Conservation (phyloP, 2,797 vertebrate genomes). For the Lepilemur ruficaudatus region DNA sequence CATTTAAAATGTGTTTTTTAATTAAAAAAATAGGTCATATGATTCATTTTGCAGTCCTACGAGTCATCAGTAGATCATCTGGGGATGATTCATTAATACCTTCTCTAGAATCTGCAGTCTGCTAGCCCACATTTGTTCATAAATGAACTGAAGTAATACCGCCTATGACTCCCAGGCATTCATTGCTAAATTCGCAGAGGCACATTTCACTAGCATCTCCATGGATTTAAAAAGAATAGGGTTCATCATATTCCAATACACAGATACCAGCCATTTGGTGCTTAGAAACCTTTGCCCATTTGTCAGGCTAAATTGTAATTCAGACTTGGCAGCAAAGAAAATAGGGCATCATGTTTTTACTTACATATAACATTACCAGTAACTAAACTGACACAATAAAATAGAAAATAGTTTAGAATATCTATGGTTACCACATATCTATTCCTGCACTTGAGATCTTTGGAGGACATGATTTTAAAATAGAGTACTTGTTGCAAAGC, state of each 20-base stretch:
- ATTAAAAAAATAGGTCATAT: conserved; percentile 78
- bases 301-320: conserved; percentile 57
- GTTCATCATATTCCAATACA: conserved; percentile 50
- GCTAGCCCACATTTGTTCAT: conserved; percentile 70
- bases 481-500: neutral
- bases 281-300: conserved; percentile 56
- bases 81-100: conserved; percentile 70
- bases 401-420: conserved; percentile 37
- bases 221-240: conserved; percentile 70
- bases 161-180: conserved; percentile 44
- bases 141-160: conserved; percentile 52
- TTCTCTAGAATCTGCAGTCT: conserved; percentile 59
- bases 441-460: neutral
- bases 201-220: conserved; percentile 55
- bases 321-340: conserved; percentile 58
- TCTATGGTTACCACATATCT: neutral
- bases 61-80: conserved; percentile 64
- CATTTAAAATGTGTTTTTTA: conserved; percentile 76
- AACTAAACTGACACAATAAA: conserved; percentile 31
- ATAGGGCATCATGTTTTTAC: conserved; percentile 6
- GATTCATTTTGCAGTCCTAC: conserved; percentile 68
- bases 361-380: conserved; percentile 5
- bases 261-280: conserved; percentile 49
- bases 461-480: conserved; percentile 1
- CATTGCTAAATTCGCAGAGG: conserved; percentile 48